Evolutionary conservation across 2,888 invertebrate species (phyloP).

Genomic region (Raillietiella orientalis): DNA sequence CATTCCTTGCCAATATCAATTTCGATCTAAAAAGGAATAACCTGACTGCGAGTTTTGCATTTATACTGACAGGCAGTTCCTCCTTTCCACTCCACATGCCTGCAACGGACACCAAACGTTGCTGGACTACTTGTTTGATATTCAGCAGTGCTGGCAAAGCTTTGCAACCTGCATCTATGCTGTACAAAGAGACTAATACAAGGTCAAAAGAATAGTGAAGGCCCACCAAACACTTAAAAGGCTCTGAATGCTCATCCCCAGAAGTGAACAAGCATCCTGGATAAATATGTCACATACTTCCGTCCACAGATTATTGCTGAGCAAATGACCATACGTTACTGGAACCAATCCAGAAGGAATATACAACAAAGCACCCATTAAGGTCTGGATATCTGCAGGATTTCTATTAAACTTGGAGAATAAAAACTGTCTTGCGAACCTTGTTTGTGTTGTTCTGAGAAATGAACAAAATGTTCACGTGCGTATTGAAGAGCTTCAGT

Average conservation of each 20-base stretch:
- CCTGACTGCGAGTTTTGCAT: conserved; percentile 6
- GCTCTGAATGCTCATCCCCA: conserved; percentile 61
- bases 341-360: conserved; percentile 30
- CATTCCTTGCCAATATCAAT: conserved; percentile 67
- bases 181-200: conserved; percentile 9
- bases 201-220: background rate
- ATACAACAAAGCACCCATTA: conserved; percentile 58
- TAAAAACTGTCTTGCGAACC: conserved; percentile 14
- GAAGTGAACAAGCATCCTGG: conserved; percentile 59
- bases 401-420: conserved; percentile 1
- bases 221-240: conserved; percentile 51
- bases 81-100: conserved; percentile 78
- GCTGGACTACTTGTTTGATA: conserved; percentile 67
- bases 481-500: conserved; percentile 61
- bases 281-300: conserved; percentile 69
- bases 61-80: conserved; percentile 51
- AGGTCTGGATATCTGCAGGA: conserved; percentile 34
- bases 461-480: conserved; percentile 43
- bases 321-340: conserved; percentile 28
- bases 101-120: conserved; percentile 34
- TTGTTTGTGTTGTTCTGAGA: conserved; percentile 38
- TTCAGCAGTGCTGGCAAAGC: conserved; percentile 80
- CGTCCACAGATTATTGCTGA: conserved; percentile 40
- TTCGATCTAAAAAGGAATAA: conserved; percentile 33
- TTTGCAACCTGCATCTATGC: conserved; percentile 66